Base-by-base conservation (phyloP, 1,140 invertebrate species). In the Bombus impatiens region DNA sequence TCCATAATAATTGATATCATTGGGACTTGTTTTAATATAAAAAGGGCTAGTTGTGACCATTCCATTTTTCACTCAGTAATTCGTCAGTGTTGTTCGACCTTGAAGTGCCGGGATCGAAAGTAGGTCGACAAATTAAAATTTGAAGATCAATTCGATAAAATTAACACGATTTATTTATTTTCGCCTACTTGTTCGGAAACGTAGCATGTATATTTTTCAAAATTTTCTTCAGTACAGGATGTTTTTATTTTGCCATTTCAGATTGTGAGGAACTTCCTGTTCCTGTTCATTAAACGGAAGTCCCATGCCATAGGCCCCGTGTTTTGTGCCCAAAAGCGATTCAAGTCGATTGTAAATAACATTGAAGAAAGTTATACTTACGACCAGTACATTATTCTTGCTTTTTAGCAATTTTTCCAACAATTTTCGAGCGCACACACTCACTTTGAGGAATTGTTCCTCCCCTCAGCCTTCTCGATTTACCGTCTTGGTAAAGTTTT, bases 241-340 rank as follows among this genome's bases (percentile, higher is more conserved):
- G 94, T 95, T 95, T 93, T 95, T 94, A 93, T 95, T 95, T 93
- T 88, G 93, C 94, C 91, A 94, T 94, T 87, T 92, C 87, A 84
- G 87, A 87, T 84, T 78, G 89, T 82, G 92, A 92, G 92, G 92
- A 93, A 95, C 95, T 95, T 95, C 95, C 95, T 95, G 95, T 95
- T 95, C 95, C 95, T 95, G 95, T 95, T 90, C 91, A 91, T 93
- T 86, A 90, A 95, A 94, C 95, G 95, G 95, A 95, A 95, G 94
- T 95, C 92, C 94, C 93, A 95, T 93, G 95, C 93, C 92, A 94
- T 94, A 94, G 93, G 94, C 92, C 89, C 92, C 89, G 91, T 87
- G 90, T 86, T 90, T 90, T 88, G 74, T 86, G 84, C 82, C 82
- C 88, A 87, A 91, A 91, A 92, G 86, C 83, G 84, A 89, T 83